These are phyloP conservation scores for Acanthurus lineatus DNA, from an alignment of 2,797 vertebrate genomes.

Conservation along the genomic window DNA sequence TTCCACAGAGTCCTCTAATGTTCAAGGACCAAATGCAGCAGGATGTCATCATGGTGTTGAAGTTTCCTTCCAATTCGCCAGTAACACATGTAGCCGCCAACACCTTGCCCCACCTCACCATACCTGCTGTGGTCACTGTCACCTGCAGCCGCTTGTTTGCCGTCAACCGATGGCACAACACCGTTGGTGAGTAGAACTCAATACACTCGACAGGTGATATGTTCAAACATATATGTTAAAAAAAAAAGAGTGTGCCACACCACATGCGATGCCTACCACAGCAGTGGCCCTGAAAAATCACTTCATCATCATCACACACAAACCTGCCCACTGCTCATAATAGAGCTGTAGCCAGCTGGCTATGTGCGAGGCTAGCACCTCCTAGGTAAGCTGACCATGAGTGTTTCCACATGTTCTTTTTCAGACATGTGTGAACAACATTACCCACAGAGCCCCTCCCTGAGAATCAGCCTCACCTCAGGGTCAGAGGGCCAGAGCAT, in stretches of 20 bases:
- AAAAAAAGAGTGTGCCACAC: constrained; percentile 31
- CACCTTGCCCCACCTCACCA: constrained; percentile 94
- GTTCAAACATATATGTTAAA: constrained; percentile 37
- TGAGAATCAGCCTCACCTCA: constrained; percentile 81
- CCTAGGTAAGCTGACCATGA: constrained; percentile 76
- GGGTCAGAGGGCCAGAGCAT: constrained; percentile 82
- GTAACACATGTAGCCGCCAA: constrained; percentile 97
- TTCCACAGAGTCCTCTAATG: constrained; percentile 98
- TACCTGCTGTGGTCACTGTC: constrained; percentile 96
- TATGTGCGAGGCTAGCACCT: constrained; percentile 63
- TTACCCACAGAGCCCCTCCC: constrained; percentile 80
- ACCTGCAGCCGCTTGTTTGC: constrained; percentile 97
- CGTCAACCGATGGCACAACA: constrained; percentile 98
- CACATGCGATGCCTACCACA: constrained; percentile 70
- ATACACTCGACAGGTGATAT: constrained; percentile 20
- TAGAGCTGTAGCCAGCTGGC: constrained; percentile 71
- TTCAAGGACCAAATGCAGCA: constrained; percentile 99
- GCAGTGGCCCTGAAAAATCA: constrained; percentile 68
- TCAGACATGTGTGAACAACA: constrained; percentile 85
- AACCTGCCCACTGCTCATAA: constrained; percentile 57
- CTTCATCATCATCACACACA: constrained; percentile 66
- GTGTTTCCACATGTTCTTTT: constrained; percentile 83
- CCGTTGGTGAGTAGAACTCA: constrained; percentile 89
- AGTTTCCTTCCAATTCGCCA: constrained; percentile 97
- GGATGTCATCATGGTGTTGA: constrained; percentile 99